Conservation (phyloP, 2,888 invertebrate genomes). For the Erebia aethiops region DNA sequence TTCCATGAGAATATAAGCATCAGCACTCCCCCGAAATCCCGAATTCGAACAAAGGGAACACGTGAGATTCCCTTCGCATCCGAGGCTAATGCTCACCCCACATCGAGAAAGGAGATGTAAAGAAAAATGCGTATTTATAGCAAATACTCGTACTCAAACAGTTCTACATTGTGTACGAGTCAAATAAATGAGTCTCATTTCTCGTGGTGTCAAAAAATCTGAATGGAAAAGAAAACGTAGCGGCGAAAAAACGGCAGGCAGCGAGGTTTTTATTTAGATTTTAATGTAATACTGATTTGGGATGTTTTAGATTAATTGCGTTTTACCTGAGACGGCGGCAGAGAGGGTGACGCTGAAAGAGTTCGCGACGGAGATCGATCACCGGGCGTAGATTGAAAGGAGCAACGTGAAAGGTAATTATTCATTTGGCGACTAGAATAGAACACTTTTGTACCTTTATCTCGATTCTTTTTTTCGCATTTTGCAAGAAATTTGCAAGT, state of each 20-base stretch:
- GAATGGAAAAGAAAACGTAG: conserved; percentile 81
- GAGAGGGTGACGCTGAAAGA: conserved; percentile 82
- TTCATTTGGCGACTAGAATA: conserved; percentile 83
- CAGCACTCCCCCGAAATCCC: conserved; percentile 80
- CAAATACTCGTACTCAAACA: conserved; percentile 84
- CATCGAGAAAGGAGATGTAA: conserved; percentile 78
- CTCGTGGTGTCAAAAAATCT: conserved; percentile 84
- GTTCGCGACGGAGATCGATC: conserved; percentile 82
- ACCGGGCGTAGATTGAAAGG: conserved; percentile 80
- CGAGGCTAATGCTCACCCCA: conserved; percentile 80
- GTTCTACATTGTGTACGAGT: conserved; percentile 84
- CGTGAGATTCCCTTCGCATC: conserved; percentile 76
- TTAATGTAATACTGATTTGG: conserved; percentile 83
- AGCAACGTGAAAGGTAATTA: conserved; percentile 82
- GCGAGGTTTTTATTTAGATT: conserved; percentile 77
- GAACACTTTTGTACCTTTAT: conserved; percentile 82
- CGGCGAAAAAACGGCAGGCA: conserved; percentile 77
- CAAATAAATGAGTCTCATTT: conserved; percentile 83
- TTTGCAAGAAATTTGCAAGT: conserved; percentile 82
- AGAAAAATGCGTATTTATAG: conserved; percentile 84
- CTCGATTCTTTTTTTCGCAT: conserved; percentile 74
- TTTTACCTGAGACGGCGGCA: conserved; percentile 75
- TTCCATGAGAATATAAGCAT: conserved; percentile 77
- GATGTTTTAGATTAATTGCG: conserved; percentile 83
- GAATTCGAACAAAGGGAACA: conserved; percentile 80